These are phyloP conservation scores for Plagodis pulveraria DNA, from an alignment of 2,888 invertebrate species.

Conservation along the genomic window DNA sequence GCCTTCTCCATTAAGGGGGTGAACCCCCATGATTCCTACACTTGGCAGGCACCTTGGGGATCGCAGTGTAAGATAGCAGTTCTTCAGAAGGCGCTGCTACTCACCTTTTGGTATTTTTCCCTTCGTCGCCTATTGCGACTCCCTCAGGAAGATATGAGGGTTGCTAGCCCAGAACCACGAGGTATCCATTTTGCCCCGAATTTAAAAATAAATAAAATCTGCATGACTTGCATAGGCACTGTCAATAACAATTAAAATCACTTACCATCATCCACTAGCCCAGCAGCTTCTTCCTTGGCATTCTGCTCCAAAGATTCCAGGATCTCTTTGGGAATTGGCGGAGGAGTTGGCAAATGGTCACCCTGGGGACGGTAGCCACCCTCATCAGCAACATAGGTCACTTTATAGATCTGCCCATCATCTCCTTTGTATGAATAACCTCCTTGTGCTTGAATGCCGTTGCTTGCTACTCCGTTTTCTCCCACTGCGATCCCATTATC, in stretches of 20 bases:
- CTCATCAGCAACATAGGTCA: conserved; percentile 71
- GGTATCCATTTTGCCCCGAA: no score
- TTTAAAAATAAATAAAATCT: no score
- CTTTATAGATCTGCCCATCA: conserved; percentile 71
- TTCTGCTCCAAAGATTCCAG: conserved; percentile 67
- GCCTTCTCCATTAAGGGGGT: no score
- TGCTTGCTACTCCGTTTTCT: conserved; percentile 59
- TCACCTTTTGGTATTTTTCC: no score
- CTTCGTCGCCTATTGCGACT: no score
- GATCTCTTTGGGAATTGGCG: conserved; percentile 71
- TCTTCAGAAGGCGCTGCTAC: no score
- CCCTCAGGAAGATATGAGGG: no score
- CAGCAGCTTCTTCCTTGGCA: conserved; percentile 70
- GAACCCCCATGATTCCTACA: no score
- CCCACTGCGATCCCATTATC: conserved; percentile 73
- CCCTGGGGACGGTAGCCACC: conserved; percentile 68
- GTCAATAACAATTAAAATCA: conserved; percentile 18
- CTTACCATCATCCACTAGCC: conserved; percentile 73
- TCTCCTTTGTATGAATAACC: conserved; percentile 71
- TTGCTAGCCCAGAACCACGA: no score
- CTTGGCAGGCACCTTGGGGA: no score
- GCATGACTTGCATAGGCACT: neutral
- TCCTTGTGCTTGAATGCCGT: conserved; percentile 68
- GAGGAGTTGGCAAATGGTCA: conserved; percentile 70
- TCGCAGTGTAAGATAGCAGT: no score